phyloP scores from a whole-genome alignment of 2,888 invertebrate genomes.

The Aphidius colemani region DNA sequence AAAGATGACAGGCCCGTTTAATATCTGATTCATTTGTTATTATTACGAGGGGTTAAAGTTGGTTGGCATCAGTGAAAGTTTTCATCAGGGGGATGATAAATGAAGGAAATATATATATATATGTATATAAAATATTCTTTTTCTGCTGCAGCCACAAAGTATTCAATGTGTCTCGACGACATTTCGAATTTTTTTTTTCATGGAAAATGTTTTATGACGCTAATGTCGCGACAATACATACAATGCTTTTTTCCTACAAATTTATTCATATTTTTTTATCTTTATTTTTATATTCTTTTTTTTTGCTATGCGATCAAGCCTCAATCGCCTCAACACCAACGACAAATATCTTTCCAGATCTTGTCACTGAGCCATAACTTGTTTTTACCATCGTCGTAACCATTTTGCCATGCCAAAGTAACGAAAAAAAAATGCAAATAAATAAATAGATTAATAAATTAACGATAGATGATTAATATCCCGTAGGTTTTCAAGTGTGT shows the following conservation, averaged over 20 bases:
- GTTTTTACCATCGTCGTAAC: slow-evolving; percentile 3
- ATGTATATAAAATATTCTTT: not conserved
- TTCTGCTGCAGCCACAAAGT: not conserved
- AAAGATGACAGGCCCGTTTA: slow-evolving; percentile 2
- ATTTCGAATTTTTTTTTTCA: not conserved
- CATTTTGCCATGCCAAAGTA: slow-evolving; percentile 8
- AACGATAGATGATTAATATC: too few species aligned
- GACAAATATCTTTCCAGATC: slow-evolving; percentile 1
- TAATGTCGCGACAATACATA: too few species aligned
- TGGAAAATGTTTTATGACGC: too few species aligned
- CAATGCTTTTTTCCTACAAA: too few species aligned
- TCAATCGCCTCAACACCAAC: slow-evolving; percentile 5
- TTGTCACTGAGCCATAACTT: slow-evolving; percentile 7
- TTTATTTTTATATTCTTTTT: not conserved
- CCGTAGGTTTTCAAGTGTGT: too few species aligned
- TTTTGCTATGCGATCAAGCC: not conserved
- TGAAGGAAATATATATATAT: not conserved
- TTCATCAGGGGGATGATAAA: not conserved
- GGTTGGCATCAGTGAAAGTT: not conserved
- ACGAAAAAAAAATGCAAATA: not conserved
- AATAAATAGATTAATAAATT: not conserved
- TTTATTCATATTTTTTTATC: too few species aligned
- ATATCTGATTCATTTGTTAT: slow-evolving; percentile 2
- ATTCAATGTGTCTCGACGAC: not conserved
- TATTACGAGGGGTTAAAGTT: not conserved